These are phyloP conservation scores for Anas platyrhynchos DNA, from an alignment of 2,113 vertebrate genomes.

Conservation along the genomic window DNA sequence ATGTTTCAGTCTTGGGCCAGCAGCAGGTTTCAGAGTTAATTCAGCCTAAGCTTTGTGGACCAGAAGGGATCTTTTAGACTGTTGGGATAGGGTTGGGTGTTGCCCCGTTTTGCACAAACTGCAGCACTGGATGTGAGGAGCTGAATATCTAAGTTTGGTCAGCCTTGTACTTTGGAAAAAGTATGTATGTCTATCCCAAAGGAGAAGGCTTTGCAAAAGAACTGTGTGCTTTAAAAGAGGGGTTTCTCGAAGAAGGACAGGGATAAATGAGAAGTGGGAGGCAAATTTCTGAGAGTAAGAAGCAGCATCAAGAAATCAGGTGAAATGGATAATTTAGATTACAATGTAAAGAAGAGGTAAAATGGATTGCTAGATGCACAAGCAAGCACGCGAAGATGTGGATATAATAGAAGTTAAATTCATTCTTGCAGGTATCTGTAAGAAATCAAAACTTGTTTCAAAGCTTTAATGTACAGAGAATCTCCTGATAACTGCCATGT, in stretches of 20 bases:
- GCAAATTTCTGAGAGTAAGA: not conserved
- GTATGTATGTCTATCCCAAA: not conserved
- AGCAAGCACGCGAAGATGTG: not conserved
- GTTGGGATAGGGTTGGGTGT: not conserved
- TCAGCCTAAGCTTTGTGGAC: not conserved
- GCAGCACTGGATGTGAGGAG: not conserved
- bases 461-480: not conserved
- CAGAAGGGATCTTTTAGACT: not conserved
- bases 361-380: not conserved
- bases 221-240: accelerated
- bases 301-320: not conserved
- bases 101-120: not conserved
- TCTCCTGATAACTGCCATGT: not conserved
- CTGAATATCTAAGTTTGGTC: not conserved
- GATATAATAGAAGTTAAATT: not conserved
- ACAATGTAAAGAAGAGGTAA: not conserved
- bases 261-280: not conserved
- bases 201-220: not conserved
- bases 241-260: not conserved
- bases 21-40: not conserved
- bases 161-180: not conserved
- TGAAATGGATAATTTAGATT: not conserved
- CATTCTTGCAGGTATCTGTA: not conserved
- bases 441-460: slow-evolving; percentile 19
- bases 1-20: not conserved